These are phyloP conservation scores for Colletes collaris DNA, from an alignment of 2,888 invertebrate species.

Conservation along the genomic window DNA sequence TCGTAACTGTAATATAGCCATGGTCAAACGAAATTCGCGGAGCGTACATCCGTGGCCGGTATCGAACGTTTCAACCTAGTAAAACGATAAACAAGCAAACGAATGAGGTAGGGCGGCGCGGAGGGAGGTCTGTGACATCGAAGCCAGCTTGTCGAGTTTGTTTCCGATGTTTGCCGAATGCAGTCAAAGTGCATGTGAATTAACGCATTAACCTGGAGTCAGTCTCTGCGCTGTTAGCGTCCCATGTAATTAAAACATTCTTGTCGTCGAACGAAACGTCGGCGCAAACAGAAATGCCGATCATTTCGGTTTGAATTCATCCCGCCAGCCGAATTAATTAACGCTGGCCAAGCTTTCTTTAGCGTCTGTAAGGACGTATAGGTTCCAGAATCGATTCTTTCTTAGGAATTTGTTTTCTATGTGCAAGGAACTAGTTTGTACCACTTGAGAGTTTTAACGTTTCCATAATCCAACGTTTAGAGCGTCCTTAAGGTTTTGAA, in stretches of 20 bases:
- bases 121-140: constrained; percentile 67
- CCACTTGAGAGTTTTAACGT: neutral
- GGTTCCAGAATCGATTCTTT: too few species aligned
- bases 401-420: too few species aligned
- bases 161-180: constrained; percentile 76
- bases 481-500: neutral
- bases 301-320: constrained; percentile 71
- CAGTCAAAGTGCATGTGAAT: constrained; percentile 82
- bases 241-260: constrained; percentile 78
- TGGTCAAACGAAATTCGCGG: constrained; percentile 29
- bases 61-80: constrained; percentile 60
- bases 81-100: constrained; percentile 58
- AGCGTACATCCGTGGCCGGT: constrained; percentile 17
- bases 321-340: constrained; percentile 66
- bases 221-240: constrained; percentile 59
- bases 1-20: constrained; percentile 14
- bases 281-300: constrained; percentile 66
- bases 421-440: neutral
- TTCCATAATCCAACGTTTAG: neutral
- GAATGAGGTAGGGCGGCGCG: constrained; percentile 28
- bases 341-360: constrained; percentile 5
- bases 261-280: constrained; percentile 68
- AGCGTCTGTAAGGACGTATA: too few species aligned
- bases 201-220: constrained; percentile 77
- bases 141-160: constrained; percentile 75